A percentile compares a stretch with the other conserved stretches of the same genome.
Conservation (phyloP, 2,113 vertebrate genomes). For the Podocnemis expansa region DNA sequence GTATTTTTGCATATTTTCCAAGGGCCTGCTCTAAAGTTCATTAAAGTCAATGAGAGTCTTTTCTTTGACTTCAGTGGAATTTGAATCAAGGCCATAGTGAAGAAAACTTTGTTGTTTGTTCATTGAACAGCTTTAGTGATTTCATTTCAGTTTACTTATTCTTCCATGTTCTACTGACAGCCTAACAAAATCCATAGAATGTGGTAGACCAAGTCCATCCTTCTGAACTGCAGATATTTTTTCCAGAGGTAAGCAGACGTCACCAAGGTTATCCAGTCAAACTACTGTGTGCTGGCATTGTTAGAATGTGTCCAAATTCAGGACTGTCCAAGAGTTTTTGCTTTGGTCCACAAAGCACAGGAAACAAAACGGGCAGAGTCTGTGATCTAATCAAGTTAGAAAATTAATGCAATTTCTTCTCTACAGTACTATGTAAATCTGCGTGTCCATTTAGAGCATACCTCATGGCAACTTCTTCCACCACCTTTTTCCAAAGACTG, state of each 20-base stretch:
- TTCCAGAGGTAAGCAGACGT: rapidly evolving
- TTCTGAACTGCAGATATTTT: neutral
- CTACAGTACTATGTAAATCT: neutral
- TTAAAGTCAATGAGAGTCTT: neutral
- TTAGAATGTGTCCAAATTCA: neutral
- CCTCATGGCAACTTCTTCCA: neutral
- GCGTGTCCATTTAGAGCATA: neutral
- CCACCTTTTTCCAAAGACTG: neutral
- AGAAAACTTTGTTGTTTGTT: neutral
- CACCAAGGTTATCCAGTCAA: neutral
- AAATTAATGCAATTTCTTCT: neutral
- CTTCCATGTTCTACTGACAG: neutral
- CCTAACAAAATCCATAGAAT: neutral
- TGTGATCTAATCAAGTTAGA: neutral
- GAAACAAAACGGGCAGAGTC: neutral
- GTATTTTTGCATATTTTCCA: neutral
- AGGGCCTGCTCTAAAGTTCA: neutral
- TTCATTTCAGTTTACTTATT: neutral
- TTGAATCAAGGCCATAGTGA: neutral
- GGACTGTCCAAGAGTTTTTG: rapidly evolving
- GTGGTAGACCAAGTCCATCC: neutral
- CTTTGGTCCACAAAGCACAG: neutral
- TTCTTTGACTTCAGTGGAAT: neutral
- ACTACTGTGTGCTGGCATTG: neutral
- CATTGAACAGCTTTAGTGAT: neutral